phyloP scores from a whole-genome alignment of 2,888 invertebrate genomes.

The Pharmacophagus antenor region DNA sequence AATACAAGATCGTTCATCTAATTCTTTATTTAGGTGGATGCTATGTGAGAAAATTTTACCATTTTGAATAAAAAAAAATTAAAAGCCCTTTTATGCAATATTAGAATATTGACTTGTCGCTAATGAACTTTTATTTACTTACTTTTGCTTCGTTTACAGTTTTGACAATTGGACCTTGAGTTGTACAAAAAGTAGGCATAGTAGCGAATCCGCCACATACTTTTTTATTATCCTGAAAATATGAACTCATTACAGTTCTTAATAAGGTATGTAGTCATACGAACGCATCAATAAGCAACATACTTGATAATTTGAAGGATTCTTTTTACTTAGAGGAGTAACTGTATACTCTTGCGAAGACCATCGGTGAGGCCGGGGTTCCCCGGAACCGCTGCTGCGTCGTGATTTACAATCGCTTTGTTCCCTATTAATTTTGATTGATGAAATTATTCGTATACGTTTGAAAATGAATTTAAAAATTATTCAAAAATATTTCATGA shows the following conservation, averaged over 20 bases:
- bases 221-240: constrained; percentile 44
- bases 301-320: constrained; percentile 39
- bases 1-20: too few relatives aligned
- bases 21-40: too few relatives aligned
- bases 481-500: constrained; percentile 1
- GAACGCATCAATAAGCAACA: constrained; percentile 24
- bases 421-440: neutral
- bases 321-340: constrained; percentile 34
- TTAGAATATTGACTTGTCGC: too few relatives aligned
- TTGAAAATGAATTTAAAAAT: neutral
- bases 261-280: neutral
- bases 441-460: neutral
- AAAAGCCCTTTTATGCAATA: too few relatives aligned
- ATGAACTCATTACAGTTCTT: neutral
- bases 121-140: constrained; percentile 33
- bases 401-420: constrained; percentile 35
- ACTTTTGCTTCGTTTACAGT: constrained; percentile 64
- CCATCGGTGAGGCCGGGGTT: constrained; percentile 46
- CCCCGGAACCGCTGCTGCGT: constrained; percentile 57
- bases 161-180: constrained; percentile 56
- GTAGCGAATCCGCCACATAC: constrained; percentile 36
- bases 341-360: constrained; percentile 36
- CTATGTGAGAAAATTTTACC: too few relatives aligned
- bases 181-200: constrained; percentile 54
- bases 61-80: too few relatives aligned